phyloP scores from a whole-genome alignment of 2,888 invertebrate species.

The Tetanocera ferruginea region DNA sequence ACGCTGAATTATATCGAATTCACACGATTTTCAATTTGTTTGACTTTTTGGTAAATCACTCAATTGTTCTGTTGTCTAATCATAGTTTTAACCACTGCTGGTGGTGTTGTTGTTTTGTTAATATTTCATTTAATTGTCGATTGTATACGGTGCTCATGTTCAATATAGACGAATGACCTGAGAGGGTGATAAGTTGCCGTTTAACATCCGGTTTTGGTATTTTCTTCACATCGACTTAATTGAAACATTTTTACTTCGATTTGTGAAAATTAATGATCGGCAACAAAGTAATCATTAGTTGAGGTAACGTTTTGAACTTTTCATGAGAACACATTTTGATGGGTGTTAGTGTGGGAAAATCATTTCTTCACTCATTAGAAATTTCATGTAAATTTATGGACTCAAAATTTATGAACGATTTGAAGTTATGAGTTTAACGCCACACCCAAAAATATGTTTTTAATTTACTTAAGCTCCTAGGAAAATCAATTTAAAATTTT shows the following conservation, averaged over 20 bases:
- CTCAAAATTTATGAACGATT: no score
- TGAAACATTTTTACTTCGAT: slow-evolving; percentile 27
- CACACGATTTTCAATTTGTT: slow-evolving; percentile 35
- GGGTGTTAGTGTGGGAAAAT: background rate
- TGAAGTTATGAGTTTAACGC: no score
- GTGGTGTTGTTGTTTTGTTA: background rate
- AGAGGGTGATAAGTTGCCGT: slow-evolving; percentile 17
- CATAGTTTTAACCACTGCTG: background rate
- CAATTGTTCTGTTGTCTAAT: slow-evolving; percentile 1
- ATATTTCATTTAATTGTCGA: slow-evolving; percentile 9
- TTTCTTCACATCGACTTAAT: background rate
- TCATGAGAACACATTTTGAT: background rate
- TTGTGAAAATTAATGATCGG: slow-evolving; percentile 28
- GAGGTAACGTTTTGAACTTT: background rate
- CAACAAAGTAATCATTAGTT: slow-evolving; percentile 5
- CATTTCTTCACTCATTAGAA: no score
- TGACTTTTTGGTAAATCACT: slow-evolving; percentile 27
- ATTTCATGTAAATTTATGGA: background rate
- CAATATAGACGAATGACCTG: background rate
- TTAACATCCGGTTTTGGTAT: background rate
- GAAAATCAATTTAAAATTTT: no score
- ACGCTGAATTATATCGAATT: slow-evolving; percentile 5
- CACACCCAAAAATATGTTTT: no score
- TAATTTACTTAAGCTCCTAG: no score
- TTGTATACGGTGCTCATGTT: slow-evolving; percentile 2